These are phyloP conservation scores for Volucella inflata DNA, from an alignment of 2,888 invertebrate species.

Conservation along the genomic window DNA sequence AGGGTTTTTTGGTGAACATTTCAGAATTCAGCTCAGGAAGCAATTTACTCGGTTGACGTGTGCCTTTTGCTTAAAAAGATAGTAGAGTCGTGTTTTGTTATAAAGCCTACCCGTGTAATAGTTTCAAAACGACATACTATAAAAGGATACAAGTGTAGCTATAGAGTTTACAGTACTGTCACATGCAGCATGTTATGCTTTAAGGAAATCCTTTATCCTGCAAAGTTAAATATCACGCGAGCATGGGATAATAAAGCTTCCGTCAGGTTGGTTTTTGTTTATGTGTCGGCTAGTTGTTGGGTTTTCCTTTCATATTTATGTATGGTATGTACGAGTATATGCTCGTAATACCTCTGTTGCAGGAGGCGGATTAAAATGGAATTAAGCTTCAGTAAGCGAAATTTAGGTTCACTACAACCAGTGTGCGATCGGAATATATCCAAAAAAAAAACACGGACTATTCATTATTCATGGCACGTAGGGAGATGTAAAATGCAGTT, in stretches of 20 bases:
- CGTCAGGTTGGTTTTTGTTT: conserved; percentile 42
- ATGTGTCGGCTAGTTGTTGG: conserved; percentile 22
- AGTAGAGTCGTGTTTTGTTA: background rate
- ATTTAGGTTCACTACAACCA: background rate
- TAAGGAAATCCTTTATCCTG: conserved; percentile 32
- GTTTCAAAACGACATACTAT: conserved; percentile 31
- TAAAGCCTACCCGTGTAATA: conserved; percentile 23
- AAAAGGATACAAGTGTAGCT: background rate
- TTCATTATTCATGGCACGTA: too few relatives aligned
- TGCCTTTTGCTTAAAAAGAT: conserved; percentile 13
- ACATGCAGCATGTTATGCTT: conserved; percentile 47
- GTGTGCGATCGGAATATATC: too few relatives aligned
- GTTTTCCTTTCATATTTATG: conserved; percentile 53
- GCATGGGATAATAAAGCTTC: conserved; percentile 20
- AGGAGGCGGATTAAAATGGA: conserved; percentile 33
- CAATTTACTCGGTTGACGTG: conserved; percentile 42
- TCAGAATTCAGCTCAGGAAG: conserved; percentile 14
- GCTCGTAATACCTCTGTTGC: conserved; percentile 5
- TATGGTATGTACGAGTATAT: too few relatives aligned
- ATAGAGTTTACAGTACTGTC: conserved; percentile 45
- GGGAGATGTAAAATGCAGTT: too few relatives aligned
- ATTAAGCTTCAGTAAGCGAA: conserved; percentile 23
- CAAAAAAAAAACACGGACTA: too few relatives aligned
- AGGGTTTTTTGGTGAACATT: conserved; percentile 45
- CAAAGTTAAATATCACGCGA: conserved; percentile 53